These are phyloP conservation scores for Urocolius indicus DNA, from an alignment of 2,113 vertebrate genomes.

Conservation along the genomic window DNA sequence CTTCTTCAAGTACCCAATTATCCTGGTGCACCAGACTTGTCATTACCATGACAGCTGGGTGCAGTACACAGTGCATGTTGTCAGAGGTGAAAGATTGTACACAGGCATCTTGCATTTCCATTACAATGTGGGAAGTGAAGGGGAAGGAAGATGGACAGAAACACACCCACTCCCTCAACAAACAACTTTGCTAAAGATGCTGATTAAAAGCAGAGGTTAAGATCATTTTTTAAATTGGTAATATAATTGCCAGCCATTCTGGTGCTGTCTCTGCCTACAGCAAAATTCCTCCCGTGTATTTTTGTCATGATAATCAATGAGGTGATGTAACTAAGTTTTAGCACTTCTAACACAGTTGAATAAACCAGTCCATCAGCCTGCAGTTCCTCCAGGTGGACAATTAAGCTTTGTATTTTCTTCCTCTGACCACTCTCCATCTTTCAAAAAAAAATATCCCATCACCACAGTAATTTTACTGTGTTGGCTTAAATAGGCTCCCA, in stretches of 20 bases:
- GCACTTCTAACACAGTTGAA: constrained; percentile 49
- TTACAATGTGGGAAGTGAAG: constrained; percentile 41
- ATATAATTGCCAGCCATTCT: constrained; percentile 24
- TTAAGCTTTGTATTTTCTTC: constrained; percentile 13
- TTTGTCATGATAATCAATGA: background rate
- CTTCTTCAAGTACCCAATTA: constrained; percentile 85
- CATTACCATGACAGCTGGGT: constrained; percentile 76
- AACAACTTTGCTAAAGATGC: constrained; percentile 51
- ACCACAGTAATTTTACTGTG: background rate
- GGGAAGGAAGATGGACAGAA: background rate
- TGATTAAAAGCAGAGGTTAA: constrained; percentile 61
- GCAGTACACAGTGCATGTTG: constrained; percentile 39
- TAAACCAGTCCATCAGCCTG: constrained; percentile 37
- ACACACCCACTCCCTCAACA: background rate
- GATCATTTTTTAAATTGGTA: constrained; percentile 20
- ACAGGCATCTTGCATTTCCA: constrained; percentile 61
- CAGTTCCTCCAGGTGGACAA: constrained; percentile 46
- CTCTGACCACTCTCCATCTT: background rate
- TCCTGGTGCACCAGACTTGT: constrained; percentile 65
- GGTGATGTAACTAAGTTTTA: background rate
- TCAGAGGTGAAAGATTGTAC: constrained; percentile 75
- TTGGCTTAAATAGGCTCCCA: background rate
- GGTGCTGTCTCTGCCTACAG: background rate
- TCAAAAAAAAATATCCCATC: background rate
- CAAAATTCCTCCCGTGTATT: background rate